Evolutionary conservation across 2,113 vertebrate genomes (phyloP).

Genomic region (Caretta caretta): DNA sequence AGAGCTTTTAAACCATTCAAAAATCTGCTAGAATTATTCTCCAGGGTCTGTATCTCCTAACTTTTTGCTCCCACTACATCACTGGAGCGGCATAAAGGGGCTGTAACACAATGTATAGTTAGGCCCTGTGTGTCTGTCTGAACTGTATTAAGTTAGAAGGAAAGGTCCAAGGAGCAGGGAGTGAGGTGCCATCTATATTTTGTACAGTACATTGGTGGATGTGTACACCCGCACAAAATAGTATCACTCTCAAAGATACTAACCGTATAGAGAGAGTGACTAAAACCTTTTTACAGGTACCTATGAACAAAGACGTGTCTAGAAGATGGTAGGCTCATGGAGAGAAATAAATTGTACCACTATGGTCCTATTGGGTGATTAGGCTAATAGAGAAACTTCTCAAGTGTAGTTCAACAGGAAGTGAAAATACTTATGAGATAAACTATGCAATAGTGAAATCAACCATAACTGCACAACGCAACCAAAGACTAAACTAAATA

Average conservation of each 20-base stretch:
- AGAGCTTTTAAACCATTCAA: neutral
- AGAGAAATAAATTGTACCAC: constrained; percentile 61
- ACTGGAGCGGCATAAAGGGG: neutral
- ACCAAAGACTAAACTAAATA: neutral
- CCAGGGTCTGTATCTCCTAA: neutral
- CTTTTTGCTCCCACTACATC: neutral
- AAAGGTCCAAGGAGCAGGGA: neutral
- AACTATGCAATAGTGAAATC: neutral
- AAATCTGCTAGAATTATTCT: neutral
- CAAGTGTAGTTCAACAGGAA: neutral
- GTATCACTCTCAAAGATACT: neutral
- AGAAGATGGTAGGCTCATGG: constrained; percentile 74
- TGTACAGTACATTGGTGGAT: neutral
- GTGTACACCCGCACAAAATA: constrained; percentile 5
- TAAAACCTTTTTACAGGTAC: constrained; percentile 37
- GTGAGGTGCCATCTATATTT: neutral
- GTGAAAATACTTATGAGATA: neutral
- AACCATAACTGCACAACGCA: neutral
- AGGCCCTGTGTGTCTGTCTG: neutral
- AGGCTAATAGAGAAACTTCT: neutral
- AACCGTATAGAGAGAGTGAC: neutral
- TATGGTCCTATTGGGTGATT: neutral
- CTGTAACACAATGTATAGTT: constrained; percentile 3
- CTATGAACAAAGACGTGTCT: constrained; percentile 61
- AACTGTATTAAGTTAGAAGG: constrained; percentile 14